Evolutionary conservation across 2,888 invertebrate species (phyloP).

Genomic region (Hartigia nigra): DNA sequence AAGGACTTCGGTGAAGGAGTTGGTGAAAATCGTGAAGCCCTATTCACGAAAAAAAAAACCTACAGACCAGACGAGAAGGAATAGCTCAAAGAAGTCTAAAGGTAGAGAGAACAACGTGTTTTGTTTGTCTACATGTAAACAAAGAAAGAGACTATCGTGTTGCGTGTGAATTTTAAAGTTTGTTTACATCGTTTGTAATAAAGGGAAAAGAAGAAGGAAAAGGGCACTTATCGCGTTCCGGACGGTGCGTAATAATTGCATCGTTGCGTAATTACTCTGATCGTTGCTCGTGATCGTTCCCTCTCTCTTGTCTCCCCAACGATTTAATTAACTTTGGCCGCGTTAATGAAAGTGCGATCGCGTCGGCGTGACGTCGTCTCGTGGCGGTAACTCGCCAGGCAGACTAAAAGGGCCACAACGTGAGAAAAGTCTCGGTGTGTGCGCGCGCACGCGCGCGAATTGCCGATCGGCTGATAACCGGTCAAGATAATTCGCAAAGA

Average conservation of each 20-base stretch:
- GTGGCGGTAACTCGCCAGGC: conserved; percentile 1
- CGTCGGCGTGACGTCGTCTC: not conserved
- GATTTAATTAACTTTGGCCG: not conserved
- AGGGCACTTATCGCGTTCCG: not conserved
- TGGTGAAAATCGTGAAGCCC: not conserved
- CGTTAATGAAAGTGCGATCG: not conserved
- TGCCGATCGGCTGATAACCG: not conserved
- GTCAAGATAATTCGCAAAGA: not conserved
- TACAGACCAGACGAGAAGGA: not conserved
- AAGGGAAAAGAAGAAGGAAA: not conserved
- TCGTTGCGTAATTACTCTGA: too few species aligned
- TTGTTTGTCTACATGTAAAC: not conserved
- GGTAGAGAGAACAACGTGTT: not conserved
- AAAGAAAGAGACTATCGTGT: not conserved
- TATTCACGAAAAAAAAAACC: not conserved
- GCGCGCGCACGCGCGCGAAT: not conserved
- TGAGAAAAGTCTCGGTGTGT: conserved; percentile 16
- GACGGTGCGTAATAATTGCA: not conserved
- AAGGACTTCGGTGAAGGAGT: too few species aligned
- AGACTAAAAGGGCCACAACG: conserved; percentile 10
- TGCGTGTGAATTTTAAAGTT: not conserved
- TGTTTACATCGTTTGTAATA: not conserved
- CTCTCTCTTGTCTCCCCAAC: not conserved
- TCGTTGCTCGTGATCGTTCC: too few species aligned
- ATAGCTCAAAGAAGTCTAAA: not conserved